Evolutionary conservation across 2,113 vertebrate species (phyloP).

Genomic region (Sinocyclocheilus rhinocerous): DNA sequence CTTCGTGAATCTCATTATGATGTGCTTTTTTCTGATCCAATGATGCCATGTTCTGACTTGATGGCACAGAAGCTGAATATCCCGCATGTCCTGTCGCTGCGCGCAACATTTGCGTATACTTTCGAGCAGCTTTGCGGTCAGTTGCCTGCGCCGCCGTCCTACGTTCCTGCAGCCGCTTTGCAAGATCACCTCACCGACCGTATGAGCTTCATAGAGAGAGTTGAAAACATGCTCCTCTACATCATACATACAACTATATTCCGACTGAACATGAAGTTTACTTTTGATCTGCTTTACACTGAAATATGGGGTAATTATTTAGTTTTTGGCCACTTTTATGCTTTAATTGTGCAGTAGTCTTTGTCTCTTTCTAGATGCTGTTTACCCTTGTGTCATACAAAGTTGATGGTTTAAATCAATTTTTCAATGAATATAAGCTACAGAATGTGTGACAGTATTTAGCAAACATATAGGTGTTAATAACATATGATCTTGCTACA

Average conservation of each 20-base stretch:
- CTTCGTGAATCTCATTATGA: constrained; percentile 66
- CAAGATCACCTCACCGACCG: constrained; percentile 61
- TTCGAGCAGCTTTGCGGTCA: constrained; percentile 66
- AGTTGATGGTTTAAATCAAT: too few species aligned
- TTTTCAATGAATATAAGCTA: too few species aligned
- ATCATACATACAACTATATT: constrained; percentile 6
- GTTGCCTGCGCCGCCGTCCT: constrained; percentile 73
- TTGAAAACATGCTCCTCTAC: constrained; percentile 64
- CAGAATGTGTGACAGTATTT: too few species aligned
- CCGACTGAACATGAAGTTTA: neutral
- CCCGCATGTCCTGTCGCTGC: constrained; percentile 67
- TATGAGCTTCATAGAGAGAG: constrained; percentile 72
- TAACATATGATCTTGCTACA: too few species aligned
- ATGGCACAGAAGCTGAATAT: constrained; percentile 67
- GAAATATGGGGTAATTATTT: constrained; percentile 56
- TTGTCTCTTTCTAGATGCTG: neutral
- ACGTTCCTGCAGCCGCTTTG: constrained; percentile 57
- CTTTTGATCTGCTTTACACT: constrained; percentile 54
- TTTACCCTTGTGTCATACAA: neutral
- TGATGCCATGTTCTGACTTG: constrained; percentile 63
- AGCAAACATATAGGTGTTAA: too few species aligned
- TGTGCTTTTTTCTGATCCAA: constrained; percentile 68
- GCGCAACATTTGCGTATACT: constrained; percentile 49
- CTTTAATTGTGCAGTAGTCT: neutral
- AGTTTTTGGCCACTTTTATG: neutral